These are phyloP conservation scores for Leptarthrus brevirostris DNA, from an alignment of 2,888 invertebrate species.

Conservation along the genomic window DNA sequence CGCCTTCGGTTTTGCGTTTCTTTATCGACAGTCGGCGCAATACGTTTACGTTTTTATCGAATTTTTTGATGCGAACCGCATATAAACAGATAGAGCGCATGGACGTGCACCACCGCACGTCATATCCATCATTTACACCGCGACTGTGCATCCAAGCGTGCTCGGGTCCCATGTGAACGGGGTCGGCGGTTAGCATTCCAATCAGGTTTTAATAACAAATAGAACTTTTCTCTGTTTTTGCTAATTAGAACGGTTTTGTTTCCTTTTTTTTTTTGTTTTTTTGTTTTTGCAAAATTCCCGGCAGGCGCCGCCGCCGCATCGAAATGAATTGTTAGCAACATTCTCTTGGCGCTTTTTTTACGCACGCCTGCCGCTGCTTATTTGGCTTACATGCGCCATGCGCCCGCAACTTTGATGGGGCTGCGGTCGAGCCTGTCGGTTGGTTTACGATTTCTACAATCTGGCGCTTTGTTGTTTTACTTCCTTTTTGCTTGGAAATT, in stretches of 20 bases:
- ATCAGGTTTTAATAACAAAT: constrained; percentile 41
- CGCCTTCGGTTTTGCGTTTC: background rate
- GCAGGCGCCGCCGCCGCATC: constrained; percentile 36
- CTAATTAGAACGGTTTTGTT: constrained; percentile 24
- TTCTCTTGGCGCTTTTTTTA: constrained; percentile 41
- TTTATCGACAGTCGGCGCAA: background rate
- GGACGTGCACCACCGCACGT: background rate
- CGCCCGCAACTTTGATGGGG: constrained; percentile 26
- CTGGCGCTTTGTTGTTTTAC: constrained; percentile 24
- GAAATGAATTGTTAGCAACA: constrained; percentile 23
- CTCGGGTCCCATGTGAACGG: constrained; percentile 4
- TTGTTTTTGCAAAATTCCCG: constrained; percentile 25
- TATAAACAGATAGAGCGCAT: background rate
- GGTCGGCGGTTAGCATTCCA: constrained; percentile 18
- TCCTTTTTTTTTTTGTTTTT: constrained; percentile 18
- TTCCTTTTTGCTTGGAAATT: background rate
- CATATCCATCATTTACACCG: constrained; percentile 8
- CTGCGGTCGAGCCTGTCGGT: constrained; percentile 2
- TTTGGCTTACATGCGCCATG: background rate
- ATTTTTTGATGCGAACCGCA: constrained; percentile 6
- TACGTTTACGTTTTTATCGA: background rate
- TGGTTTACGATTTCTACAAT: constrained; percentile 39
- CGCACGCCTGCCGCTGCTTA: background rate
- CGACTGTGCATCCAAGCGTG: constrained; percentile 2
- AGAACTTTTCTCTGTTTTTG: constrained; percentile 39